phyloP scores from a whole-genome alignment of 2,888 invertebrate species.

The Lissonota sp. region DNA sequence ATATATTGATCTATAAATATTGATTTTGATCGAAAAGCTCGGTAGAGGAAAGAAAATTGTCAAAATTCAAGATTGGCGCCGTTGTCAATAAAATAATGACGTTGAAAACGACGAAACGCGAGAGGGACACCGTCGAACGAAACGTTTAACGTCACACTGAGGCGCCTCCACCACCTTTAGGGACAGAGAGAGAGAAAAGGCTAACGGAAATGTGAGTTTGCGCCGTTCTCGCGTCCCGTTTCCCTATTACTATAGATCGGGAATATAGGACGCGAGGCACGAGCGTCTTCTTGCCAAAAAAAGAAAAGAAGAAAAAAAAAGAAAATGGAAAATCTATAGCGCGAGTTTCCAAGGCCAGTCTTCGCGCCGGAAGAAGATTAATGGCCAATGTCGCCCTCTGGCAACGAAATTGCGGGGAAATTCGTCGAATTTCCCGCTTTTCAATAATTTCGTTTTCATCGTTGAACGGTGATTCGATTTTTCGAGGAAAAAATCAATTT shows the following conservation, averaged over 20 bases:
- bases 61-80: not conserved
- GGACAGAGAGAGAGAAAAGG: constrained; percentile 64
- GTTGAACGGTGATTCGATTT: not conserved
- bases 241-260: constrained; percentile 45
- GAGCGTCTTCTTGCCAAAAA: constrained; percentile 65
- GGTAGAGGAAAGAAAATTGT: not conserved
- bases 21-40: not conserved
- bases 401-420: not conserved
- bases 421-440: constrained; percentile 17
- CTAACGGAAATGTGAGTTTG: constrained; percentile 61
- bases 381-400: constrained; percentile 6
- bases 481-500: no score
- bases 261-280: constrained; percentile 53
- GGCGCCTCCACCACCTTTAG: constrained; percentile 73
- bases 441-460: not conserved
- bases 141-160: constrained; percentile 81
- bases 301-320: constrained; percentile 50
- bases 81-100: constrained; percentile 27
- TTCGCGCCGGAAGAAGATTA: constrained; percentile 49
- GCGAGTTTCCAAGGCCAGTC: constrained; percentile 62
- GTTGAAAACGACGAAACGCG: constrained; percentile 31
- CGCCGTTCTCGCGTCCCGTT: constrained; percentile 70
- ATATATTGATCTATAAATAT: not conserved
- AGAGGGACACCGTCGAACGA: constrained; percentile 67
- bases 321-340: constrained; percentile 73